Evolutionary conservation across 2,888 invertebrate species (phyloP), one percentile per base, ranked within the genome.

Genomic region (Melipona bicolor): DNA sequence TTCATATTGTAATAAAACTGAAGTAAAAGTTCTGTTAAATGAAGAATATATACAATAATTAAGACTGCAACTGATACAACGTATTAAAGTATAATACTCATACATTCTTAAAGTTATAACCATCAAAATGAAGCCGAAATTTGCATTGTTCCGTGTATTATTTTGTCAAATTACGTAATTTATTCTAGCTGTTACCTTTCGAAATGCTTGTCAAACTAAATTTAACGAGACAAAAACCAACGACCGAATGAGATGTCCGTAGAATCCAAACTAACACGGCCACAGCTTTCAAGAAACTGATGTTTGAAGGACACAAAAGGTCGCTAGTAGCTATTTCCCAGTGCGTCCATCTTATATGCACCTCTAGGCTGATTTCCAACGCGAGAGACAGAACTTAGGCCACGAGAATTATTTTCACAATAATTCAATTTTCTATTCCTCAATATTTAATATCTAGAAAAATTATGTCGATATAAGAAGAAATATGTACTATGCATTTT

Each of bases 271-370:
- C 64, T 27, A n/a, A 24, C 52, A 21, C 62, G 15, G 24, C 32
- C 49, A 32, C 82, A 80, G 88, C 75, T 83, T 78, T 79, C 84
- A 78, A 77, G 87, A 82, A 86, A 91, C 91, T 92, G 91, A 88
- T 85, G 86, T 89, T 89, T 85, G 90, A 87, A 91, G 92, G 92
- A 91, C 92, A 86, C 86, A 79, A 88, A 92, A 92, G 92, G 91
- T 92, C 91, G 56, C 56, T 59, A 59, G 56, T n/a, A 5, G 90
- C 84, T 84, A 87, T 83, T 86, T 80, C 62, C 71, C 68, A 56
- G 52, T 56, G 32, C 43, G 67, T 36, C 43, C 67, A 78, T 71
- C 67, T 77, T 54, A 43, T 43, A 43, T 2, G 15, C 21, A 59
- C 19, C 70, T 75, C 2, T 21, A 24, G 83, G 56, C 76, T 72